Evolutionary conservation across 2,113 vertebrate genomes (phyloP).

Genomic region (Melanerpes formicivorus): DNA sequence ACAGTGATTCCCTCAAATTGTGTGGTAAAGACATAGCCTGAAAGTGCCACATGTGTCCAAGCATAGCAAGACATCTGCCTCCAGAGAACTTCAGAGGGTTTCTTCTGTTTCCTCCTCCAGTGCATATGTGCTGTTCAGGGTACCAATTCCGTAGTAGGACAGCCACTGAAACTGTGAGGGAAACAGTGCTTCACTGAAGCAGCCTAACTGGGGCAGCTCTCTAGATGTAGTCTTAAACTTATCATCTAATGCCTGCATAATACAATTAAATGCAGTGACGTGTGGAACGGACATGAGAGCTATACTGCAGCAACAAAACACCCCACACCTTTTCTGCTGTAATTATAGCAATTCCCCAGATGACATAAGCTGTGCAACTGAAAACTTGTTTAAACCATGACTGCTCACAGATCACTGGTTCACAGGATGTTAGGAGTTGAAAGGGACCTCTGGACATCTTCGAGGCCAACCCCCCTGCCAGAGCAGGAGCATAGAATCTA

Average conservation of each 20-base stretch:
- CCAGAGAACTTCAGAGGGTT: not conserved
- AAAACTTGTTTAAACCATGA: not conserved
- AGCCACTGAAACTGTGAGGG: not conserved
- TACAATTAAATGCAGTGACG: not conserved
- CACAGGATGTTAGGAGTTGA: too few species aligned
- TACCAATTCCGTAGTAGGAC: not conserved
- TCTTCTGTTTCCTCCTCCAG: not conserved
- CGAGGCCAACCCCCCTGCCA: too few species aligned
- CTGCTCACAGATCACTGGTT: too few species aligned
- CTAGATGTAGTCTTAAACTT: not conserved
- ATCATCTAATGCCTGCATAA: not conserved
- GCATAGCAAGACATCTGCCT: not conserved
- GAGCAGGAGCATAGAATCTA: too few species aligned
- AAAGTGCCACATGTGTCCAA: too few species aligned
- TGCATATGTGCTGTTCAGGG: not conserved
- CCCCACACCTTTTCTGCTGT: not conserved
- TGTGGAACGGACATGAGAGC: not conserved
- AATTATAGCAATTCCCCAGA: not conserved
- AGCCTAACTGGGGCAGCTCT: not conserved
- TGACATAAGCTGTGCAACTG: not conserved
- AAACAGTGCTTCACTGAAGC: not conserved
- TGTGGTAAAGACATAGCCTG: too few species aligned
- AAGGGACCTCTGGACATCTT: too few species aligned
- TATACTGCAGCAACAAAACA: not conserved
- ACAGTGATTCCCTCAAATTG: not conserved